Conservation (phyloP, 1,140 invertebrate species). For the Zaprionus kolodkinae region DNA sequence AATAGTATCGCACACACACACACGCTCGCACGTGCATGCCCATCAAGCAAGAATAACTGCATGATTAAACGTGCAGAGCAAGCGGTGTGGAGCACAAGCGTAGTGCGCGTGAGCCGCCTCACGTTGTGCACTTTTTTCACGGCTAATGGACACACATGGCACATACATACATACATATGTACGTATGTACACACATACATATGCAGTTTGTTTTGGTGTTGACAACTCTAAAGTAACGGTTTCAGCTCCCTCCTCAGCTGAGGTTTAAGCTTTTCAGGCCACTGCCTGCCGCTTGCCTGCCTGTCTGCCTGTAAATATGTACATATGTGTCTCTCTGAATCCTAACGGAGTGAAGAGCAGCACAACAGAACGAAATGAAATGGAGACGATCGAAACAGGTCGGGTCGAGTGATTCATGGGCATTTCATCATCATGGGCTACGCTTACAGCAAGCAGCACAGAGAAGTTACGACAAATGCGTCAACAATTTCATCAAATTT, state of each 20-base stretch:
- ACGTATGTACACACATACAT: neutral
- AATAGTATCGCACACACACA: constrained; percentile 29
- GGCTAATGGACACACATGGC: constrained; percentile 3
- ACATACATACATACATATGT: neutral
- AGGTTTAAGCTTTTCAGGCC: constrained; percentile 4
- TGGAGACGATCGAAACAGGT: neutral
- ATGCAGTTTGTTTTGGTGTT: neutral
- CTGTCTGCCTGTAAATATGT: too few relatives aligned
- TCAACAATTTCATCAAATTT: constrained; percentile 23
- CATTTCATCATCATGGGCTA: constrained; percentile 25
- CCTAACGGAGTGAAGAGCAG: constrained; percentile 2
- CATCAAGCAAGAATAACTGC: neutral
- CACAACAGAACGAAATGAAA: neutral
- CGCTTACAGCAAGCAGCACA: neutral
- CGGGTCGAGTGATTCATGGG: constrained; percentile 14
- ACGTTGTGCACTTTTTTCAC: constrained; percentile 16
- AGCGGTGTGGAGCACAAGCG: neutral
- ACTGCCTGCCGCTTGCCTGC: neutral
- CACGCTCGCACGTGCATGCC: neutral
- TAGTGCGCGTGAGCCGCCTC: constrained; percentile 7
- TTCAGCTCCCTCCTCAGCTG: neutral
- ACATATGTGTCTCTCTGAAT: neutral
- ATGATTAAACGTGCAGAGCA: neutral
- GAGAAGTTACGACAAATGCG: constrained; percentile 9
- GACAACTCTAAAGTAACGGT: constrained; percentile 18